Conservation (phyloP, 2,888 invertebrate genomes). For the Apoderus coryli region DNA sequence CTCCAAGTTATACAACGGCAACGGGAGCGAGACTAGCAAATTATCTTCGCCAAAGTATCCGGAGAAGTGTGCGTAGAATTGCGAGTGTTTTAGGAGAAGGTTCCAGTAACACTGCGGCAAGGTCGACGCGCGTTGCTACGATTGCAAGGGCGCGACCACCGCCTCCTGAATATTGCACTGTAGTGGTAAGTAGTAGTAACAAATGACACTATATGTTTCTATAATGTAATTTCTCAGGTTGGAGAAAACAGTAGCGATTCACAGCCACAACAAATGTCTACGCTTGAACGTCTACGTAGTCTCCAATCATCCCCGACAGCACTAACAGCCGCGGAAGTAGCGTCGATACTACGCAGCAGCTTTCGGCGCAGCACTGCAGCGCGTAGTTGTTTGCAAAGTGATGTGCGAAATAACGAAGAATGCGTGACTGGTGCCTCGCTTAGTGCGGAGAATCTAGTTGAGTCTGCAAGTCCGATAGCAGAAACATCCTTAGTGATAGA, state of each 20-base stretch:
- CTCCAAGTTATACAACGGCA: constrained; percentile 83
- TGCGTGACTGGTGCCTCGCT: constrained; percentile 32
- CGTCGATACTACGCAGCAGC: constrained; percentile 41
- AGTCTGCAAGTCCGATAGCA: constrained; percentile 44
- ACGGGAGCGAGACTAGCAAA: constrained; percentile 73
- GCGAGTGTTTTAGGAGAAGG: constrained; percentile 38
- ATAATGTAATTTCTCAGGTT: too few relatives aligned
- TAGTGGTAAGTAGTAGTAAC: too few relatives aligned
- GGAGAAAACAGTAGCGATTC: too few relatives aligned
- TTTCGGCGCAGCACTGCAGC: constrained; percentile 35
- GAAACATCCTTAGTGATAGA: constrained; percentile 31
- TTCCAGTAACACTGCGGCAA: constrained; percentile 20
- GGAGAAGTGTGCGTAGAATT: constrained; percentile 62
- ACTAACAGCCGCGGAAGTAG: constrained; percentile 42
- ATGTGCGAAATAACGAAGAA: constrained; percentile 18
- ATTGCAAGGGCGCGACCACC: constrained; percentile 30
- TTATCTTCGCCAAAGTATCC: constrained; percentile 57
- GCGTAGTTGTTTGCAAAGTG: constrained; percentile 11
- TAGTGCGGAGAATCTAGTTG: constrained; percentile 45
- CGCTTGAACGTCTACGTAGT: constrained; percentile 24
- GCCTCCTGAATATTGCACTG: constrained; percentile 47
- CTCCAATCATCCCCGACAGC: constrained; percentile 27
- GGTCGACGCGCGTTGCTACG: constrained; percentile 10
- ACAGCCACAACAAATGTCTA: too few relatives aligned
- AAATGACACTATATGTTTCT: too few relatives aligned